Evolutionary conservation across 2,797 vertebrate species (phyloP).

Genomic region (Molothrus aeneus): DNA sequence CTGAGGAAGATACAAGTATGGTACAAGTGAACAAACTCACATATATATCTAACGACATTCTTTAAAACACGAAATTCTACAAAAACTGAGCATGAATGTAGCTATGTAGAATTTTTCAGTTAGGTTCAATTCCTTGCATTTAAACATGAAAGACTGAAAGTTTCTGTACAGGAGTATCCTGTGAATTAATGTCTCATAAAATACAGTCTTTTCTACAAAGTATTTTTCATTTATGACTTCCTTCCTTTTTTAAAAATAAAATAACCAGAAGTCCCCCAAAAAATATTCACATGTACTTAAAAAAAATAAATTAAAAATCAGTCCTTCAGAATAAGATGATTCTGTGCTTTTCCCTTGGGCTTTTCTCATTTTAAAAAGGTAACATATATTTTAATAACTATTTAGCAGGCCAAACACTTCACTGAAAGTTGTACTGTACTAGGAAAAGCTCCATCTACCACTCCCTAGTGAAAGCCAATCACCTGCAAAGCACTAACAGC

Average conservation of each 20-base stretch:
- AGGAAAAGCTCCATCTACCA: not conserved
- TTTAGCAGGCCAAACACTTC: not conserved
- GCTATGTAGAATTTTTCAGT: not conserved
- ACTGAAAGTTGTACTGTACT: not conserved
- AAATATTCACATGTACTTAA: not conserved
- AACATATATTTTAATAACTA: not conserved
- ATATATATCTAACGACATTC: not conserved
- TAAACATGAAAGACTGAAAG: not conserved
- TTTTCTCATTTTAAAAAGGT: not conserved
- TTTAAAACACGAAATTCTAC: not conserved
- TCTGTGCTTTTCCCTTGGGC: not conserved
- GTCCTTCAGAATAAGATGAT: not conserved
- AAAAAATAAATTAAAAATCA: not conserved
- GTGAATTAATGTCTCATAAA: not conserved
- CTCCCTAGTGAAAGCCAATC: not conserved
- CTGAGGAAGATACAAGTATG: not conserved
- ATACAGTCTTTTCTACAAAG: not conserved
- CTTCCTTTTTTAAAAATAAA: not conserved
- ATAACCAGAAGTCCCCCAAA: not conserved
- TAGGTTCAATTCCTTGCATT: not conserved
- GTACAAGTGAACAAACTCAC: not conserved
- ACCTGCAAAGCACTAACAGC: not conserved
- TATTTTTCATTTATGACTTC: not conserved
- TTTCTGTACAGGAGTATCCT: not conserved
- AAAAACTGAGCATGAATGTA: not conserved